Percentiles rank a stretch among this genome's conserved stretches.
Evolutionary conservation across 2,797 vertebrate species (phyloP).

Genomic region (Ctenopoma multispine): DNA sequence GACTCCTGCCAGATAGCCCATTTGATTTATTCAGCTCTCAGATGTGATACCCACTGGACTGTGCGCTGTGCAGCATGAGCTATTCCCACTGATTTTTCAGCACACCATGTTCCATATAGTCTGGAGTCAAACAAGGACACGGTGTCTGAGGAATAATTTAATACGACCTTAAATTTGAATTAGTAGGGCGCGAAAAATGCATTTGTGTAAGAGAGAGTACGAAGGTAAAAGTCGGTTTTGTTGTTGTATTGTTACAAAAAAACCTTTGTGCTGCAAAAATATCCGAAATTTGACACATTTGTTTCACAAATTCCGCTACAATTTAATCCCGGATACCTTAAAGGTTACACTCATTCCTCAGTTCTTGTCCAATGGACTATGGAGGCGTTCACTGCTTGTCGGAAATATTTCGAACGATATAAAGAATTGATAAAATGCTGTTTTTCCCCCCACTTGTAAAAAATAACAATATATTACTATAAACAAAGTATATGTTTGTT

Average conservation of each 20-base stretch:
- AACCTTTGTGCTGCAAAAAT: rapidly evolving
- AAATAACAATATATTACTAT: no score
- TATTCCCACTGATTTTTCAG: conserved; percentile 53
- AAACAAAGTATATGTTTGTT: no score
- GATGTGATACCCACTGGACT: conserved; percentile 25
- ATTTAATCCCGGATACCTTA: conserved; percentile 64
- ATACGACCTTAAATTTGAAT: conserved; percentile 65
- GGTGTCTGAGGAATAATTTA: conserved; percentile 49
- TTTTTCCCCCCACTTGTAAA: no score
- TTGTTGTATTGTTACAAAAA: background rate
- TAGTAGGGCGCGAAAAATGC: background rate
- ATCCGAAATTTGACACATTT: conserved; percentile 18
- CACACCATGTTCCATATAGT: conserved; percentile 74
- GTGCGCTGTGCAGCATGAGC: conserved; percentile 32
- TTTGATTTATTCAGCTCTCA: conserved; percentile 47
- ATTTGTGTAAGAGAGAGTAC: rapidly evolving
- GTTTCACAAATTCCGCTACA: conserved; percentile 54
- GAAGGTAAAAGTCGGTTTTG: rapidly evolving
- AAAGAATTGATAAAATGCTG: no score
- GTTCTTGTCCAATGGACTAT: conserved; percentile 53
- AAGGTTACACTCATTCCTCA: conserved; percentile 40
- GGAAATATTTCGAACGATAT: conserved; percentile 2
- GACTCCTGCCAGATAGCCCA: conserved; percentile 1
- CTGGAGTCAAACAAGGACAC: conserved; percentile 79
- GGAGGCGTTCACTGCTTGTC: conserved; percentile 36